A percentile compares a stretch with the other conserved stretches of the same genome.
phyloP scores from a whole-genome alignment of 2,113 vertebrate genomes.

The Gnathonemus longibarbis region DNA sequence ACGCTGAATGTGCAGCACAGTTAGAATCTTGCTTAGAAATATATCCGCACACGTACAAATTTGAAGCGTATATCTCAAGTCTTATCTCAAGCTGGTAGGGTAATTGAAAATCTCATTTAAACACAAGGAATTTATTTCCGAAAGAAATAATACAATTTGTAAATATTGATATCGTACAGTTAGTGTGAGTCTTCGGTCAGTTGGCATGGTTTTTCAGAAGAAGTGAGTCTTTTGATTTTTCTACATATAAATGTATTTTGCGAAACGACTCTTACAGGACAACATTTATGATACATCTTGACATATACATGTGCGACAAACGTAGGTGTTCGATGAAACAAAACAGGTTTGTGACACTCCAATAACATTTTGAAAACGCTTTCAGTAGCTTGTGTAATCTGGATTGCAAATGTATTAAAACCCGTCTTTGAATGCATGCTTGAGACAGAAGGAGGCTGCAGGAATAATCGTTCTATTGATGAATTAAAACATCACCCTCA shows the following conservation, averaged over 20 bases:
- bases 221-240: neutral
- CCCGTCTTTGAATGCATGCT: neutral
- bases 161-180: neutral
- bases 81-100: neutral
- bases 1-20: neutral
- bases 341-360: neutral
- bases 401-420: neutral
- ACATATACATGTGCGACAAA: neutral
- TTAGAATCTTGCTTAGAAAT: neutral
- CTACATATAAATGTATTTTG: neutral
- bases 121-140: neutral
- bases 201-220: neutral
- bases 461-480: neutral
- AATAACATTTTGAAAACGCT: neutral
- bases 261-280: neutral
- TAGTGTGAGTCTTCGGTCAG: neutral
- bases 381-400: neutral
- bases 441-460: neutral
- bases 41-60: neutral
- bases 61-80: neutral
- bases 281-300: neutral
- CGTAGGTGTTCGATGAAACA: neutral
- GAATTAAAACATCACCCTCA: neutral
- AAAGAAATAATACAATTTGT: neutral
- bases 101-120: neutral